Evolutionary conservation across 2,888 invertebrate genomes (phyloP), one percentile per base, ranked within the genome.

Genomic region (Lithophane socia): DNA sequence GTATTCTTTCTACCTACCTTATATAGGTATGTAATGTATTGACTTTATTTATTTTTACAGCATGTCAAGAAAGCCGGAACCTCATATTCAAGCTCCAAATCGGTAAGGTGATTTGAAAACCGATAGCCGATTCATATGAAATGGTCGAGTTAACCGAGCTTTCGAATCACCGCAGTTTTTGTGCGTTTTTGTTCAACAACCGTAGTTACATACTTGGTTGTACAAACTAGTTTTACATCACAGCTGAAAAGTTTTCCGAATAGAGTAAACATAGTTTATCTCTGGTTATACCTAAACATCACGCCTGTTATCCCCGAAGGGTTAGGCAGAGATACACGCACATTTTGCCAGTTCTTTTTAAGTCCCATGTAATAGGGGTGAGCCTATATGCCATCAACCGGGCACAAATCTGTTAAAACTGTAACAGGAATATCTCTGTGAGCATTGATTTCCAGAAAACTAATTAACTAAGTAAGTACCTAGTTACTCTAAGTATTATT

Each of bases 171-270:
- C 29, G 49, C 10, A 49, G 29, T 29, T 77, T 77, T 52, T 29
- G 7, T 29, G 12, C 24, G 3, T 0, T 49, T 24, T 49, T 77
- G n/a, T 76, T 58, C 16, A 52, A 4, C 10, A 66, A 29, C 21
- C 1, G 52, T 3, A 2, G 37, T 2, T 52, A 13, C n/a, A 24
- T 49, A 65, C 56, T 76, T 65, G 65, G 78, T 76, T 66, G 42
- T 66, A 21, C n/a, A 61, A 29, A 49, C 24, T 47, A 58, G 56
- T 58, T 76, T 58, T 29, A 47, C 56, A 42, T 49, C 77, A 58
- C 24, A 21, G 12, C 16, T 63, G 54, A 47, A 75, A 63, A 37
- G 24, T 47, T 49, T 58, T 24, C 47, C 7, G 16, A 47, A 24
- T 37, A 63, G 37, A 64, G 56, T 16, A 73, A 44, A 49, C 2